A percentile compares a stretch with the other conserved stretches of the same genome.
These are phyloP conservation scores for Leptonema lineaticorne DNA, from an alignment of 1,140 invertebrate genomes.

Conservation along the genomic window DNA sequence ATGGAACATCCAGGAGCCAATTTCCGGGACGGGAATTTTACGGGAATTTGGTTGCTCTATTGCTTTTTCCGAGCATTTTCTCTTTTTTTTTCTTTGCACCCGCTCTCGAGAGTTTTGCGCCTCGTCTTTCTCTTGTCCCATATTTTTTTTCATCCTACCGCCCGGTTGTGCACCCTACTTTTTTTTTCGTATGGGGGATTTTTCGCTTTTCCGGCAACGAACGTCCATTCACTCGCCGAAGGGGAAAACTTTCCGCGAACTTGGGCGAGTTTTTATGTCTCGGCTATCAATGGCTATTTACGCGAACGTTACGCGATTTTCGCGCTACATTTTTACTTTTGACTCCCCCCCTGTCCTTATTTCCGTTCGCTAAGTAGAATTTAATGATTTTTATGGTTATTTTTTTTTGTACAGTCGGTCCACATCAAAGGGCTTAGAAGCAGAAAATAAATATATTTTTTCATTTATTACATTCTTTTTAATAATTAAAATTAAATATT, in stretches of 20 bases:
- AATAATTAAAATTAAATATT: too few species aligned
- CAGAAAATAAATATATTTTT: too few species aligned
- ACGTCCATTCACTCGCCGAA: not conserved
- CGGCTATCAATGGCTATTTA: constrained; percentile 21
- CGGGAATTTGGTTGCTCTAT: constrained; percentile 35
- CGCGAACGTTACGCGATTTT: not conserved
- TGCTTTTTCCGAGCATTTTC: constrained; percentile 22
- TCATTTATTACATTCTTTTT: too few species aligned
- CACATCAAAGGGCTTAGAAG: too few species aligned
- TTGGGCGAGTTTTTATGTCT: constrained; percentile 14
- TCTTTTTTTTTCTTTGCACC: not conserved
- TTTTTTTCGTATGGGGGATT: too few species aligned
- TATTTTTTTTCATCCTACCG: too few species aligned
- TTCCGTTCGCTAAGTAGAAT: too few species aligned
- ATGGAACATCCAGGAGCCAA: constrained; percentile 31
- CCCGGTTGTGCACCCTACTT: too few species aligned
- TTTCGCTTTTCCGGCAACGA: too few species aligned
- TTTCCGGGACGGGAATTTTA: constrained; percentile 35
- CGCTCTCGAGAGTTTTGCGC: not conserved
- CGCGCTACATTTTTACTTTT: not conserved
- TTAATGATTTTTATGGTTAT: too few species aligned
- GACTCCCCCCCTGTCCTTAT: too few species aligned
- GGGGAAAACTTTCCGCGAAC: constrained; percentile 18
- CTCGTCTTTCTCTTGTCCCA: not conserved
- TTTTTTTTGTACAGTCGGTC: too few species aligned